Base-by-base conservation (phyloP, 2,113 vertebrate genomes). In the Catharus fuscescens region DNA sequence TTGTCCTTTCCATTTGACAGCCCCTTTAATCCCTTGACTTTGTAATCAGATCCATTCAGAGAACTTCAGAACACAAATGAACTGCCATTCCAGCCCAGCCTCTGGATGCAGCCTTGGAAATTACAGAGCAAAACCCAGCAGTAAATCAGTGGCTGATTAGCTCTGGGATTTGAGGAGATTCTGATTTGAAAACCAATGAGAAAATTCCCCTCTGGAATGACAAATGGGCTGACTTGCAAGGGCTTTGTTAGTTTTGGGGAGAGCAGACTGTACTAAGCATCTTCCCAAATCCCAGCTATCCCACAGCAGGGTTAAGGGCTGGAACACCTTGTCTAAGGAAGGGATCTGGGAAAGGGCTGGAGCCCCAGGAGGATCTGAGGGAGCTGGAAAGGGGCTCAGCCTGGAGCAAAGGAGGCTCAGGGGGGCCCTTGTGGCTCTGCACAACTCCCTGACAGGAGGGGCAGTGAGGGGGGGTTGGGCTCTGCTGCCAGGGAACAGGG, bases 111-210 rank as follows among this genome's bases (percentile, higher is more conserved):
- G 90, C 82, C 82, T 66, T 79, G 81, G 62, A 89, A 76, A 96
- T 96, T 93, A 88, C 11, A 89, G 31, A 60, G 76, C 54, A 94
- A 88, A 97, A 57, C 45, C 48, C 66, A 45, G 48, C 76, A 80
- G 80, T 79, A 89, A 95, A 94, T 97, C 76, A 94, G 62, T 47
- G 71, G 44, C 62, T 95, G 92, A 95, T 95, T 87, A 89, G 80
- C 84, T 86, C 42, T 77, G 92, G 64, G 77, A 80, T 86, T 83
- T 89, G 47, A 80, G 80, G 42, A 74, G 21, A 44, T 74, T 93
- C 72, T 95, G 84, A 85, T 96, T 82, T 93, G 73, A 94, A 94
- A 90, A 78, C 61, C 74, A 69, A 93, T 92, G 81, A 88, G 89
- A 95, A 90, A 95, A 78, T 61, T 71, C 69, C 60, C 36, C 59